Evolutionary conservation across 1,140 invertebrate genomes (phyloP), one percentile per base, ranked within the genome.

Genomic region (Lasioglossum albipes): DNA sequence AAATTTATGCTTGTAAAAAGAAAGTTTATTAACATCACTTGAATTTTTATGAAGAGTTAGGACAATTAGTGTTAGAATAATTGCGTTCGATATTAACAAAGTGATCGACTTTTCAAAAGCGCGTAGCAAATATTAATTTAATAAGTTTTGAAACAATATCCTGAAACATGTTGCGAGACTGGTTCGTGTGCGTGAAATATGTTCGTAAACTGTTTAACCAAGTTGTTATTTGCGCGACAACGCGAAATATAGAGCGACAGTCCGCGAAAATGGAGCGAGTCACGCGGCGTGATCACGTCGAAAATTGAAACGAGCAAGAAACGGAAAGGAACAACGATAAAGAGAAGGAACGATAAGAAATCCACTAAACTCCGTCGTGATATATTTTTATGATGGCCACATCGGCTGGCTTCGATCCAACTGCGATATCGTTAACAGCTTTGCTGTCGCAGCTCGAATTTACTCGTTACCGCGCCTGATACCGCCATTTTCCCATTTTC

Each of bases 391-490:
- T 68, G 66, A 20, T 7, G 41, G 41, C 65, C 41, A 45, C 65
- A 68, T 68, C 66, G 66, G 42, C 22, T 68, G 66, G 66, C 42
- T 68, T 68, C 66, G 66, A 68, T 68, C 66, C 66, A 68, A 68
- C 42, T 42, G 22, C 66, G 66, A 49, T 52, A 68, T 66, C 65
- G 65, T 68, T 68, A 68, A 52, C 66, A 52, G 42, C 42, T 12
- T 27, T 7, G 42, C 66, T 68, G 66, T 68, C 42, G 66, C 66
- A 4, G 66, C 42, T 6, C 20, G 66, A 27, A 68, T 68, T 68
- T 68, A 52, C 66, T 68, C 66, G n/a, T 68, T 42, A 68, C n/a
- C 42, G 12, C 42, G n/a, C n/a, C 42, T 7, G 66, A 68, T 68
- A 52, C 42, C 42, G 41, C 9, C n/a, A 22, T 22, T 49, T 52